phyloP scores from a whole-genome alignment of 53 echinoderm and acorn worm genomes.

The Actinopyga echinites region DNA sequence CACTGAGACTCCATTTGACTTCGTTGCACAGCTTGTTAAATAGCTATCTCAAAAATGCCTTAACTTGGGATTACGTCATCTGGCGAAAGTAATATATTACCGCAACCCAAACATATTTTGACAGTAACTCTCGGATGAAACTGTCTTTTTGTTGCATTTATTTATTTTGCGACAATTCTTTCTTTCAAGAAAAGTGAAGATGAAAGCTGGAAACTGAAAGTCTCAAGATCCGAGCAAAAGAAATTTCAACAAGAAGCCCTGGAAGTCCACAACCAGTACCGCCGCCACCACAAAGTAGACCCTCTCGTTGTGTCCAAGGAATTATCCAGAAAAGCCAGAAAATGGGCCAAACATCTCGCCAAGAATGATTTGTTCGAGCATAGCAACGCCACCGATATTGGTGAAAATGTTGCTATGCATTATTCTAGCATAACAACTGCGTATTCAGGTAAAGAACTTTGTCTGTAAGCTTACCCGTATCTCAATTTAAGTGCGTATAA shows the following conservation, averaged over 20 bases:
- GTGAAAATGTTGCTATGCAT: constrained; percentile 89
- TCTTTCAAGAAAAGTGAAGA: constrained; percentile 41
- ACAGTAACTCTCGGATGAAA: too few species aligned
- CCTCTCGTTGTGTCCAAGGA: constrained; percentile 63
- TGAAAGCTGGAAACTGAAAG: constrained; percentile 32
- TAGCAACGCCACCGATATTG: constrained; percentile 71
- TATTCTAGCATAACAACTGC: constrained; percentile 84
- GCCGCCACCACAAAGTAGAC: constrained; percentile 67
- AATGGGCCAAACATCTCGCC: constrained; percentile 87
- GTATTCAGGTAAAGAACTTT: constrained; percentile 71
- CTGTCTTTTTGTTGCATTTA: too few species aligned
- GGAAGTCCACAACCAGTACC: constrained; percentile 66
- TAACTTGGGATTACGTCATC: too few species aligned
- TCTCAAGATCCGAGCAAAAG: constrained; percentile 64
- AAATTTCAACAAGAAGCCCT: constrained; percentile 75
- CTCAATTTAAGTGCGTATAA: too few species aligned
- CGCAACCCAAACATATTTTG: too few species aligned
- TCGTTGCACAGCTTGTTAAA: too few species aligned
- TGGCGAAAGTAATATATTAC: too few species aligned
- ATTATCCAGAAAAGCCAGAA: constrained; percentile 72
- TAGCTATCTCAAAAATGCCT: too few species aligned
- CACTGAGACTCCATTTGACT: too few species aligned
- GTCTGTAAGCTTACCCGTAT: too few species aligned
- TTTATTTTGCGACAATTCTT: too few species aligned
- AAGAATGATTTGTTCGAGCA: constrained; percentile 80